These are phyloP conservation scores for Macrosiphum euphorbiae DNA, from an alignment of 2,888 invertebrate genomes.

Conservation along the genomic window DNA sequence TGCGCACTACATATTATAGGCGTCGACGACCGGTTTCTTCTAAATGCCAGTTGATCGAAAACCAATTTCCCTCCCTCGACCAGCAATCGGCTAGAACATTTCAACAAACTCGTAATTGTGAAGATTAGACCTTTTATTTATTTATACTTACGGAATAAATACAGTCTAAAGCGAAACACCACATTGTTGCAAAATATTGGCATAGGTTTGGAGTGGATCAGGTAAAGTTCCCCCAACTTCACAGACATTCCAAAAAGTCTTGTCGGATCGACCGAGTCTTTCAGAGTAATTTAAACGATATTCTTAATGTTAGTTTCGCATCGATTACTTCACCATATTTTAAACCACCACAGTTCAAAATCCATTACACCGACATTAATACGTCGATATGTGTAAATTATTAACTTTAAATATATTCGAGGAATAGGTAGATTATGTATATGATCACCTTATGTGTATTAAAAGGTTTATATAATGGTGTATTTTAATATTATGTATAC, in stretches of 20 bases:
- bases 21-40: constrained; percentile 37
- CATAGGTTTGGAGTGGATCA: too few relatives aligned
- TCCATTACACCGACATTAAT: constrained; percentile 37
- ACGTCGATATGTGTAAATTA: not conserved
- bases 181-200: not conserved
- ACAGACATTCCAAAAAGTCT: not conserved
- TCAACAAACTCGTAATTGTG: not conserved
- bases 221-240: too few relatives aligned
- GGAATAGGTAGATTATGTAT: not conserved
- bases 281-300: not conserved
- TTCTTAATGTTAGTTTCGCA: not conserved
- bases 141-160: not conserved
- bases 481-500: not conserved
- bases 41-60: constrained; percentile 29
- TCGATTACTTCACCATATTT: not conserved
- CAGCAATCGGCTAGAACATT: not conserved
- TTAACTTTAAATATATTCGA: not conserved
- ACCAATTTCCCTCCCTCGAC: not conserved
- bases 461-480: too few relatives aligned
- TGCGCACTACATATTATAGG: not conserved
- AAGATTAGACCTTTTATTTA: not conserved
- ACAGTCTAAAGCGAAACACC: not conserved
- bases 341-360: not conserved
- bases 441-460: not conserved
- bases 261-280: not conserved